Evolutionary conservation across 2,888 invertebrate genomes (phyloP).

Genomic region (Cataglyphis albicans): DNA sequence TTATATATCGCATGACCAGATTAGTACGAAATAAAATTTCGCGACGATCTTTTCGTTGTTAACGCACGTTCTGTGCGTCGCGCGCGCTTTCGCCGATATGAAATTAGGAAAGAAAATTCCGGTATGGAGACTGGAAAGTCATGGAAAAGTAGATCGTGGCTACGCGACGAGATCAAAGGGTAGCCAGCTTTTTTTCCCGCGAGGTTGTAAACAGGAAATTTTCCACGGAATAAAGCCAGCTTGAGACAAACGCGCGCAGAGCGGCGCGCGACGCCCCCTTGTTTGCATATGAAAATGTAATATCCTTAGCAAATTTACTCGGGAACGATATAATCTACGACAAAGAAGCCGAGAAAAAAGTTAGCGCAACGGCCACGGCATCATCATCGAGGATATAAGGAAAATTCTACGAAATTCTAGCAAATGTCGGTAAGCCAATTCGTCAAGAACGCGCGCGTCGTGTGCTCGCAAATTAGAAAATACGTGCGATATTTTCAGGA

Average conservation of each 20-base stretch:
- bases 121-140: conserved; percentile 37
- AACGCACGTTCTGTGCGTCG: background rate
- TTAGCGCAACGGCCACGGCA: conserved; percentile 30
- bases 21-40: conserved; percentile 21
- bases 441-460: background rate
- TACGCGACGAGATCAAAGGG: conserved; percentile 47
- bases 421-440: background rate
- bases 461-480: background rate
- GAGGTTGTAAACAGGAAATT: conserved; percentile 54
- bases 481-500: background rate
- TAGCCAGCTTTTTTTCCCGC: conserved; percentile 18
- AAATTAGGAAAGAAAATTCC: conserved; percentile 54
- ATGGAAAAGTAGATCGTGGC: conserved; percentile 42
- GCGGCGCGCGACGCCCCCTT: conserved; percentile 49
- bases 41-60: background rate
- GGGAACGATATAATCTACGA: conserved; percentile 58
- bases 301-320: conserved; percentile 71
- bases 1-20: background rate
- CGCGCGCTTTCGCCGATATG: background rate
- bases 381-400: conserved; percentile 31
- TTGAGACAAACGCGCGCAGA: conserved; percentile 55
- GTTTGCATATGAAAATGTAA: conserved; percentile 66
- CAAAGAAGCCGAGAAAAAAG: conserved; percentile 42
- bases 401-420: conserved; percentile 4
- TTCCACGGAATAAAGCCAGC: conserved; percentile 59